Evolutionary conservation across 1,140 invertebrate genomes (phyloP).

Genomic region (Neuroterus valhalla): DNA sequence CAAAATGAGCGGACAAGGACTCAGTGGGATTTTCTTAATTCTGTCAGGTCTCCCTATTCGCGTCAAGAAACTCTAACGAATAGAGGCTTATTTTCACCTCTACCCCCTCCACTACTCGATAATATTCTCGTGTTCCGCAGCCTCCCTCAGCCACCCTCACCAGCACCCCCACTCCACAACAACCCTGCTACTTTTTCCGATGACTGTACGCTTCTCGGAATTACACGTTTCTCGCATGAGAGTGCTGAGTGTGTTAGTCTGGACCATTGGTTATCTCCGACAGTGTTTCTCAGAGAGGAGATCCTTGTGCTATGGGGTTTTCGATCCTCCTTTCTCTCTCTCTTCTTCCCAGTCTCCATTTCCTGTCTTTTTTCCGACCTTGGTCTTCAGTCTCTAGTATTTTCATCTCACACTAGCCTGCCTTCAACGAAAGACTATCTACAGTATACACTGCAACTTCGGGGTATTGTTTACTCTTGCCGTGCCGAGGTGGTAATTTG

Average conservation of each 20-base stretch:
- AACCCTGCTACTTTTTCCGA: slow-evolving; percentile 62
- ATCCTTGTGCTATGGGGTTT: slow-evolving; percentile 24
- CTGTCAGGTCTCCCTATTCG: slow-evolving; percentile 49
- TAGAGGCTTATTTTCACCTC: slow-evolving; percentile 54
- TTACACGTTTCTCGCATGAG: slow-evolving; percentile 57
- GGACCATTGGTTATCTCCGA: slow-evolving; percentile 58
- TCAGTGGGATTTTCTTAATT: slow-evolving; percentile 36
- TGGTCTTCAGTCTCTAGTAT: slow-evolving; percentile 48
- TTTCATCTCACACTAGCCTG: slow-evolving; percentile 16
- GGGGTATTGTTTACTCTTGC: slow-evolving; percentile 13
- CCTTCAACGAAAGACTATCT: slow-evolving; percentile 28
- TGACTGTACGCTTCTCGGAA: slow-evolving; percentile 73
- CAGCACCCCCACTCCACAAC: slow-evolving; percentile 6
- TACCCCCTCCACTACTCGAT: slow-evolving; percentile 34
- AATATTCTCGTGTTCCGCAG: neutral
- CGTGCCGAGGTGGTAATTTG: neutral
- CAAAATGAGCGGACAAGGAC: slow-evolving; percentile 27
- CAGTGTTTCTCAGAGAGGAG: slow-evolving; percentile 58
- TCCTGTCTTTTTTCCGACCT: slow-evolving; percentile 25
- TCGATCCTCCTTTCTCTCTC: slow-evolving; percentile 11
- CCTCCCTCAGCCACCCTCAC: slow-evolving; percentile 36
- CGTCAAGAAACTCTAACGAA: slow-evolving; percentile 64
- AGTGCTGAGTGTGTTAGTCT: slow-evolving; percentile 45
- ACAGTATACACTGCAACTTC: slow-evolving; percentile 4
- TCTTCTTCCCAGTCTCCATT: slow-evolving; percentile 1